Conservation (phyloP, 2,888 invertebrate genomes). For the Bombylius discolor region DNA sequence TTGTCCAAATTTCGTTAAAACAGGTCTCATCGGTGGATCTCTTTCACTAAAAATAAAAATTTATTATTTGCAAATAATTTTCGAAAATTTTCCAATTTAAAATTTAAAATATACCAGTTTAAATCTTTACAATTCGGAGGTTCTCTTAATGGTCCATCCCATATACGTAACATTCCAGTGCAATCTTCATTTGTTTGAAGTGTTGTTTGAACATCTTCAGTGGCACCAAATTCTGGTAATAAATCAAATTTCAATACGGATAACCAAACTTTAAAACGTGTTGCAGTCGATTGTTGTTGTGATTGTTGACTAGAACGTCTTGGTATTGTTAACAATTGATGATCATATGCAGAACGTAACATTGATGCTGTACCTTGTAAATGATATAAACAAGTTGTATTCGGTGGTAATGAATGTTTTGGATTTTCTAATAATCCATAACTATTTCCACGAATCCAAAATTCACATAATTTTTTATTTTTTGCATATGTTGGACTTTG, state of each 20-base stretch:
- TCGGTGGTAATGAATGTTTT: conserved; percentile 71
- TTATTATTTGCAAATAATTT: neutral
- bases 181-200: conserved; percentile 58
- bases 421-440: conserved; percentile 73
- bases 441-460: conserved; percentile 69
- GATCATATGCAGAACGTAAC: conserved; percentile 41
- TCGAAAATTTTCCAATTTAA: neutral
- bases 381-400: conserved; percentile 80
- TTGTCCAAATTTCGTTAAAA: conserved; percentile 43
- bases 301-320: conserved; percentile 37
- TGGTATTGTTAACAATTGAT: conserved; percentile 37
- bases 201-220: conserved; percentile 31
- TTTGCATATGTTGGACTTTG: conserved; percentile 73
- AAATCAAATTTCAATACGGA: conserved; percentile 78
- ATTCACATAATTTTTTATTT: conserved; percentile 72
- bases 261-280: conserved; percentile 71
- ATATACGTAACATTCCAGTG: conserved; percentile 69
- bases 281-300: conserved; percentile 41
- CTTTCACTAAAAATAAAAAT: conserved; percentile 27
- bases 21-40: conserved; percentile 26
- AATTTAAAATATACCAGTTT: conserved; percentile 50
- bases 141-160: conserved; percentile 71
- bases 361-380: conserved; percentile 47
- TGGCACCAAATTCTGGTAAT: conserved; percentile 45
- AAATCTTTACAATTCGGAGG: conserved; percentile 67